Percentiles rank a stretch among this genome's conserved stretches.
Evolutionary conservation across 2,888 invertebrate species (phyloP).

Genomic region (Apamea monoglypha): DNA sequence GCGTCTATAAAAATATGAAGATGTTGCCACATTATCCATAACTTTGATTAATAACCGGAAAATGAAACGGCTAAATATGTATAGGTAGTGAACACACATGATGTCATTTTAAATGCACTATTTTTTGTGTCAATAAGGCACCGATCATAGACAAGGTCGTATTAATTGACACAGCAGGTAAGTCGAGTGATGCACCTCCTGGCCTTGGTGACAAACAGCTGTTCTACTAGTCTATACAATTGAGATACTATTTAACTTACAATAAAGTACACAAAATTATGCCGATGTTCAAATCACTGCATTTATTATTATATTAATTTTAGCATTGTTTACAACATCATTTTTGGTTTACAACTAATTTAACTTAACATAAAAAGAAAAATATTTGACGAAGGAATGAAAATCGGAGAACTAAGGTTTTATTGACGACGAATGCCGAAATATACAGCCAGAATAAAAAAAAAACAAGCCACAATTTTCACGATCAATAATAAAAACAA

Average conservation of each 20-base stretch:
- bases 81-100: background rate
- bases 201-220: constrained; percentile 37
- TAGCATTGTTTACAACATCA: background rate
- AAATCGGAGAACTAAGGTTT: background rate
- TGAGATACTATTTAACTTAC: constrained; percentile 14
- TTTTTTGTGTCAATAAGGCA: constrained; percentile 52
- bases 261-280: constrained; percentile 1
- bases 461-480: background rate
- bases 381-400: background rate
- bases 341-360: background rate
- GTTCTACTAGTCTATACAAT: constrained; percentile 44
- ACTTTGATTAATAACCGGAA: background rate
- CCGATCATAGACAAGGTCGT: constrained; percentile 55
- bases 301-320: background rate
- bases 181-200: constrained; percentile 52
- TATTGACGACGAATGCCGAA: background rate
- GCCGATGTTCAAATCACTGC: background rate
- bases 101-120: constrained; percentile 50
- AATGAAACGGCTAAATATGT: constrained; percentile 1
- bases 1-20: background rate
- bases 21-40: background rate
- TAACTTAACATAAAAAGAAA: background rate
- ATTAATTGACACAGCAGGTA: constrained; percentile 56
- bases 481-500: constrained; percentile 14
- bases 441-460: background rate